Evolutionary conservation across 2,888 invertebrate genomes (phyloP), one percentile per base, ranked within the genome.

Genomic region (Brachynemurus nebulosus): DNA sequence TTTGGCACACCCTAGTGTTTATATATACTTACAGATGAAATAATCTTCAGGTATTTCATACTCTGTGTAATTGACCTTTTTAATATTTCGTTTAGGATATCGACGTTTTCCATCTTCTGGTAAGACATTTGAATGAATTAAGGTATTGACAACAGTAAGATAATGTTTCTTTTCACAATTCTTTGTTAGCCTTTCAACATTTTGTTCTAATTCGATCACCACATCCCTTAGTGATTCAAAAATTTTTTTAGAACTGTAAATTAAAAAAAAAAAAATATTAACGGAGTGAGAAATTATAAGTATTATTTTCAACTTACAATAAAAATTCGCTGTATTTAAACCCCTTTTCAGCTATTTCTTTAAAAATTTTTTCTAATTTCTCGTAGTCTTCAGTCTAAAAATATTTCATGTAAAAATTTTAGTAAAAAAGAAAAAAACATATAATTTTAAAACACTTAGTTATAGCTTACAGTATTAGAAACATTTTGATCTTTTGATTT

Each of bases 41-140:
- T 20, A 37, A 37, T 37, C 37, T 1, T 37, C 37, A 12, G 19
- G 37, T n/a, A 37, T 37, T 16, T 37, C 37, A 18, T n/a, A 12
- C 19, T 37, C 37, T 8, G 37, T 17, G n/a, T 37, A 37, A 12
- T 37, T 17, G 9, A 37, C 37, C 12, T 11, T 37, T 17, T 37
- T 37, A n/a, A 37, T 20, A 12, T 37, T 17, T n/a, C 37, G 12
- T 37, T 17, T 37, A 11, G 37, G 37, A 5, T 37, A 37, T 16
- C 37, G 37, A 16, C n/a, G 17, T 3, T 11, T 30, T 30, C 30
- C 7, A 7, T 6, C 9, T 30, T n/a, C 2, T 11, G n/a, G 9
- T 2, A 30, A 14, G n/a, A 5, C 2, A 2, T 30, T 30, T 2
- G 14, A 4, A 2, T 5, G n/a, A 8, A 4, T 2, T 30, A 30